Evolutionary conservation across 2,113 vertebrate species (phyloP).

Genomic region (Equus quagga): DNA sequence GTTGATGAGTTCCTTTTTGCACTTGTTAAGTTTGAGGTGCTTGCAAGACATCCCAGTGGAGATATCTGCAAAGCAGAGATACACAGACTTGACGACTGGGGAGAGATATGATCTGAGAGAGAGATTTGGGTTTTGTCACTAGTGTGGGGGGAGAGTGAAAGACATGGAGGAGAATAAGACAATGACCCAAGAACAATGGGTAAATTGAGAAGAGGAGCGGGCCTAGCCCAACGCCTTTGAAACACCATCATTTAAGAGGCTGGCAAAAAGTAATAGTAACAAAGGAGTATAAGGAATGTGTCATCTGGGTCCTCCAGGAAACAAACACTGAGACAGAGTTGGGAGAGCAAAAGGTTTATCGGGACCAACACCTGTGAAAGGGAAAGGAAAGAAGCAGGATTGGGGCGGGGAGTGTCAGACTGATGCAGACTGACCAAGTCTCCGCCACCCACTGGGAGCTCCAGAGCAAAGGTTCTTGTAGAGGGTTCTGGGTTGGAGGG

Average conservation of each 20-base stretch:
- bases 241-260: neutral
- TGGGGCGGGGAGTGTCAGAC: too few species aligned
- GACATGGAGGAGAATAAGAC: neutral
- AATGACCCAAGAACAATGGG: neutral
- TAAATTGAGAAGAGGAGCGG: neutral
- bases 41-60: neutral
- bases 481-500: accelerated
- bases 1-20: neutral
- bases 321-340: neutral
- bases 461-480: neutral
- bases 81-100: neutral
- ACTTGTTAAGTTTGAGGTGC: neutral
- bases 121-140: neutral
- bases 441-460: neutral
- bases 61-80: neutral
- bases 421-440: neutral
- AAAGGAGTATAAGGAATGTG: neutral
- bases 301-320: neutral
- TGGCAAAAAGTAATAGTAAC: neutral
- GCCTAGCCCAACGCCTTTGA: neutral
- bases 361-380: neutral
- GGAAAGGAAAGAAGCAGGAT: neutral
- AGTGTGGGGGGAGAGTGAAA: neutral
- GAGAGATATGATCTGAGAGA: neutral
- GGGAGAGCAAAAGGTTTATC: neutral